Base-by-base conservation (phyloP, 2,797 vertebrate species). In the Furcifer pardalis region DNA sequence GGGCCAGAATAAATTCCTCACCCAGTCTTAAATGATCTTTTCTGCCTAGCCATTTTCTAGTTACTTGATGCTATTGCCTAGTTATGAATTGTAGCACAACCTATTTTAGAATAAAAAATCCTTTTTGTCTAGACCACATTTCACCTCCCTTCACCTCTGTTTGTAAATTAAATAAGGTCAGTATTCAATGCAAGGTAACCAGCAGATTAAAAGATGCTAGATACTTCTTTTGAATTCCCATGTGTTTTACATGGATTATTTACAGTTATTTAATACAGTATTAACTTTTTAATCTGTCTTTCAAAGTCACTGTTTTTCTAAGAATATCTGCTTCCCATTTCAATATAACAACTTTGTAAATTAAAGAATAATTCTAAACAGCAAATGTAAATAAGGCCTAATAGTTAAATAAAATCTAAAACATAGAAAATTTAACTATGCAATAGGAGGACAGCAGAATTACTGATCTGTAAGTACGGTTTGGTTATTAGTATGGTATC, bases 401-500 rank as follows among this genome's bases (percentile, higher is more conserved):
- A n/a, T n/a, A n/a, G n/a, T n/a, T n/a, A n/a, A n/a, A n/a, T n/a
- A n/a, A n/a, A n/a, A n/a, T n/a, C n/a, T n/a, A n/a, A n/a, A n/a
- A n/a, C n/a, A n/a, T n/a, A n/a, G n/a, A n/a, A n/a, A n/a, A n/a
- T n/a, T n/a, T n/a, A n/a, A n/a, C n/a, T n/a, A n/a, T n/a, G n/a
- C n/a, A n/a, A n/a, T n/a, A n/a, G n/a, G n/a, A n/a, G n/a, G n/a
- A n/a, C n/a, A n/a, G n/a, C n/a, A n/a, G 46, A 12, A 12, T 5
- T 49, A 49, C 46, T 49, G 46, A 49, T 49, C 46, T 49, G 40
- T 69, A 30, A 76, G 30, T 81, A 46, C 87, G 81, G 77, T 25
- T n/a, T 72, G 52, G 68, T 27, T 87, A 35, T 1, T 84, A 91
- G 72, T 79, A 72, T 30, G 44, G 6, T 44, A 49, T 56, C 44